Evolutionary conservation across 2,113 vertebrate genomes (phyloP).

Genomic region (Eulacestoma nigropectus): DNA sequence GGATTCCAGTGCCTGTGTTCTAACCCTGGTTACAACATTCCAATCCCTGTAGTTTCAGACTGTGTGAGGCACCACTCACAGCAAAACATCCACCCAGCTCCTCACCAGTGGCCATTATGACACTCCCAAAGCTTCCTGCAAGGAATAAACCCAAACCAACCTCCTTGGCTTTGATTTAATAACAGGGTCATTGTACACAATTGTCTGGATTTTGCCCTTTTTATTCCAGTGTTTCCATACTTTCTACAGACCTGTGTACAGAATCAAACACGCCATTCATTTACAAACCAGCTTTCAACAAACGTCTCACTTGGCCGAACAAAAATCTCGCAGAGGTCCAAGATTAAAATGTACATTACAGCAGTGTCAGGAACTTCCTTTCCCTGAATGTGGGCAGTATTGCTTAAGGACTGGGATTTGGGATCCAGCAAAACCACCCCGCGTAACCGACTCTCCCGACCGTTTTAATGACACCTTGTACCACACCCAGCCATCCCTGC

Average conservation of each 20-base stretch:
- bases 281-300: conserved; percentile 44
- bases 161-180: not conserved
- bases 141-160: not conserved
- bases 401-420: conserved; percentile 6
- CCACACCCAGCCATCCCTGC: not conserved
- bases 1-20: not conserved
- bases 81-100: not conserved
- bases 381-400: not conserved
- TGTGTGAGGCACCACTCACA: not conserved
- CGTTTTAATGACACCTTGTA: fast-evolving
- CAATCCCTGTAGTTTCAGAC: not conserved
- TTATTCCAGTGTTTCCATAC: conserved; percentile 39
- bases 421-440: not conserved
- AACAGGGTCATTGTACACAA: not conserved
- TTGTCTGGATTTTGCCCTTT: conserved; percentile 13
- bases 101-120: not conserved
- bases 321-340: not conserved
- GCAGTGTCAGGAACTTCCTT: conserved; percentile 8
- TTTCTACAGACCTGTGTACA: conserved; percentile 37
- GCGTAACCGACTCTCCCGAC: fast-evolving
- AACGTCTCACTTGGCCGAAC: not conserved
- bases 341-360: not conserved
- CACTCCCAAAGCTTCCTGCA: not conserved
- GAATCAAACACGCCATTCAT: conserved; percentile 35
- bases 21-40: not conserved